Conservation (phyloP, 2,113 vertebrate species). For the Elgaria multicarinata region DNA sequence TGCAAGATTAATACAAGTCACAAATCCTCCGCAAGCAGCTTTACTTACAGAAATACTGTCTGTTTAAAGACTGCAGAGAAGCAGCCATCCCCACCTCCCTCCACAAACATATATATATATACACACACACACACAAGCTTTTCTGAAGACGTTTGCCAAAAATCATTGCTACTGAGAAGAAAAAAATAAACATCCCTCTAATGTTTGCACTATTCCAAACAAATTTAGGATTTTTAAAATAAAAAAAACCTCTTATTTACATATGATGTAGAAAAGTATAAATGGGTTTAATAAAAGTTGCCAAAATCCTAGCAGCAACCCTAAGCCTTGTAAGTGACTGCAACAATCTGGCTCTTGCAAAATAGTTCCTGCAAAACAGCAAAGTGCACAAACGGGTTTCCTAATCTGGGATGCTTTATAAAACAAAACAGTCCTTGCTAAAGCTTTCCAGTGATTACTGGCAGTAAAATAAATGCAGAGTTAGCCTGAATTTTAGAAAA, state of each 20-base stretch:
- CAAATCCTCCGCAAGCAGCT: not conserved
- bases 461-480: not conserved
- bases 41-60: slow-evolving; percentile 1
- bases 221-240: slow-evolving; percentile 54
- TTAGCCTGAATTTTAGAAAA: not conserved
- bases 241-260: slow-evolving; percentile 63
- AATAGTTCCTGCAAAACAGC: slow-evolving; percentile 68
- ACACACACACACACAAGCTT: slow-evolving; percentile 25
- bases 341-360: slow-evolving; percentile 60
- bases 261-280: slow-evolving; percentile 67
- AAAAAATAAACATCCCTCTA: slow-evolving; percentile 33
- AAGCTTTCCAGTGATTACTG: not conserved
- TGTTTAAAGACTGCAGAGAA: fast-evolving
- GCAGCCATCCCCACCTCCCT: slow-evolving; percentile 15
- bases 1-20: slow-evolving; percentile 15
- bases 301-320: slow-evolving; percentile 68
- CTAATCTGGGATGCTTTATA: slow-evolving; percentile 54
- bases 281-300: slow-evolving; percentile 73
- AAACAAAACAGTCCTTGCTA: slow-evolving; percentile 49
- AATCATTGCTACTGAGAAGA: slow-evolving; percentile 59
- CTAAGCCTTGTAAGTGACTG: slow-evolving; percentile 66
- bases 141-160: slow-evolving; percentile 52
- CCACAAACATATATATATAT: not conserved
- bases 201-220: slow-evolving; percentile 71
- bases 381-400: slow-evolving; percentile 68